These are phyloP conservation scores for Tortrix viridana DNA, from an alignment of 2,888 invertebrate species.

Conservation along the genomic window DNA sequence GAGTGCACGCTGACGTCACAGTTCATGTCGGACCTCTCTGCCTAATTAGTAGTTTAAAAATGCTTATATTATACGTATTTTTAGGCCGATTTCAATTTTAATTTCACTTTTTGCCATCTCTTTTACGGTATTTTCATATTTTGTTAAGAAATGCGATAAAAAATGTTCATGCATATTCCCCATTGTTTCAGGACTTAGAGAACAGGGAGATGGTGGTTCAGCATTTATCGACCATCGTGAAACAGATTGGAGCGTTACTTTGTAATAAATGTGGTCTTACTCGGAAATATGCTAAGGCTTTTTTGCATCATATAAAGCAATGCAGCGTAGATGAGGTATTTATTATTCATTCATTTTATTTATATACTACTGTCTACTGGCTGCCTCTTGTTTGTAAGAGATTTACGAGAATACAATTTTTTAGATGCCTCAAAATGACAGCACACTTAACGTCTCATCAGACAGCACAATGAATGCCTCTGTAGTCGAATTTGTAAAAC, in stretches of 20 bases:
- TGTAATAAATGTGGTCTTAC: constrained; percentile 13
- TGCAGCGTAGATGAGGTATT: constrained; percentile 1
- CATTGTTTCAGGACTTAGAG: constrained; percentile 8
- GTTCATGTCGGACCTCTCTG: too few species aligned
- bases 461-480: neutral
- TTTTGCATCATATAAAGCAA: constrained; percentile 18
- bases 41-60: too few species aligned
- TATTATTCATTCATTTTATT: neutral
- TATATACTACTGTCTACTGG: too few species aligned
- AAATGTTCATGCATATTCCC: too few species aligned
- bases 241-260: constrained; percentile 3
- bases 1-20: too few species aligned
- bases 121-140: too few species aligned
- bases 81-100: too few species aligned
- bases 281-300: constrained; percentile 5
- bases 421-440: neutral
- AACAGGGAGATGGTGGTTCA: constrained; percentile 2
- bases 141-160: too few species aligned
- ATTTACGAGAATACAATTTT: neutral
- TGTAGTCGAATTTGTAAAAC: neutral
- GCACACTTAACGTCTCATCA: neutral
- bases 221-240: constrained; percentile 6
- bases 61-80: too few species aligned
- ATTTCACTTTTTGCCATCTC: too few species aligned
- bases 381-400: too few species aligned